A percentile compares a stretch with the other conserved stretches of the same genome.
Conservation (phyloP, 2,113 vertebrate genomes). For the Anser cygnoides region DNA sequence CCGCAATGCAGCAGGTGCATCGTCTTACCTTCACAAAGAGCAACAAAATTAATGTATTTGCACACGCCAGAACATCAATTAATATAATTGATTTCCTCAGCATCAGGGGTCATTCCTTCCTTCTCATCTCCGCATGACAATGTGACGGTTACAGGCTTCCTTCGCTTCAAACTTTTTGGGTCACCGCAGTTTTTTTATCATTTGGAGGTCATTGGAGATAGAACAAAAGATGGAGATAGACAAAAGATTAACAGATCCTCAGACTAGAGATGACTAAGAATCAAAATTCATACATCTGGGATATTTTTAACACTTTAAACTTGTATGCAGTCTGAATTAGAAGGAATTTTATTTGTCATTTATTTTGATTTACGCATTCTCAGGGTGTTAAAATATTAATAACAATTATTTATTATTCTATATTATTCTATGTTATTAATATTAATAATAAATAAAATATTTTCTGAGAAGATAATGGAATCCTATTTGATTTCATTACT, state of each 20-base stretch:
- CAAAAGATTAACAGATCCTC: background rate
- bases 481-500: background rate
- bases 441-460: background rate
- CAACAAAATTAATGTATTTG: background rate
- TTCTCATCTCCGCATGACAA: background rate
- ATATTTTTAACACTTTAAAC: background rate
- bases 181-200: background rate
- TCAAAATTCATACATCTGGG: background rate
- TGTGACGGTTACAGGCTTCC: fast-evolving
- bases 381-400: background rate
- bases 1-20: fast-evolving
- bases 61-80: background rate
- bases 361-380: background rate
- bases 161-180: background rate
- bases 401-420: too few relatives aligned
- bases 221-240: too few relatives aligned
- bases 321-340: background rate
- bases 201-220: background rate
- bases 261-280: background rate
- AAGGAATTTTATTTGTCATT: background rate
- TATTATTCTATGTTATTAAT: too few relatives aligned
- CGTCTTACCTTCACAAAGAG: background rate
- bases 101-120: background rate
- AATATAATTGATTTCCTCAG: conserved; percentile 5
- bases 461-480: background rate